Evolutionary conservation across 2,888 invertebrate genomes (phyloP), one percentile per base, ranked within the genome.

Genomic region (Aphelenchoides bicaudatus): DNA sequence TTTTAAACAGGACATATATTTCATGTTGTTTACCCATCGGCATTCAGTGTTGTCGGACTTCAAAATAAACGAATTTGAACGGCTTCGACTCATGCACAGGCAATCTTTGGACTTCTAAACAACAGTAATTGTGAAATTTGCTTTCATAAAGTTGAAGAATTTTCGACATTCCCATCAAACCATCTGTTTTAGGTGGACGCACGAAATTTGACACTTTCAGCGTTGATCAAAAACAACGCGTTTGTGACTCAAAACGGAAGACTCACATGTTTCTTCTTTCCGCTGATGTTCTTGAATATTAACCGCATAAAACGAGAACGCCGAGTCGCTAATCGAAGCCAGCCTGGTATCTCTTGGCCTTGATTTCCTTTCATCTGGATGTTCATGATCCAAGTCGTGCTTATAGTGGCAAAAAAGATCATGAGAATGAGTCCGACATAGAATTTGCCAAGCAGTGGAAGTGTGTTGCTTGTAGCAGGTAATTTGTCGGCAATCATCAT

Each of bases 401-500:
- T 69, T 54, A 71, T 73, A 5, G 75, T 76, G 25, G 75, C 76
- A 8, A 72, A 54, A 57, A 76, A 76, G 70, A 76, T 75, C 37
- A 76, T 76, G 50, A 74, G 66, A 19, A 76, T 76, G 5, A 76
- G 59, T 3, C 75, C 57, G 28, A 66, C 56, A 30, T 65, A 65
- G 30, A 50, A 43, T 55, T 55, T 50, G 34, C 74, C 75, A 2
- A 75, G 56, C n/a, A 75, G 39, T 1, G 75, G 75, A 1, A 75
- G 71, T 13, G 73, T 63, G 37, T 75, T 70, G 0, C 70, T 70
- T 4, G 75, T 75, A 6, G 75, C 75, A 1, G 74, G 72, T 0
- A 73, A 61, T 27, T 73, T 71, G 52, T 74, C 73, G 6, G 73
- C 68, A 1, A 74, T 71, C 74, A 74, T 74, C 74, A 74, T 73